These are phyloP conservation scores for Drosophila sucinea DNA, from an alignment of 1,140 invertebrate species.

Conservation along the genomic window DNA sequence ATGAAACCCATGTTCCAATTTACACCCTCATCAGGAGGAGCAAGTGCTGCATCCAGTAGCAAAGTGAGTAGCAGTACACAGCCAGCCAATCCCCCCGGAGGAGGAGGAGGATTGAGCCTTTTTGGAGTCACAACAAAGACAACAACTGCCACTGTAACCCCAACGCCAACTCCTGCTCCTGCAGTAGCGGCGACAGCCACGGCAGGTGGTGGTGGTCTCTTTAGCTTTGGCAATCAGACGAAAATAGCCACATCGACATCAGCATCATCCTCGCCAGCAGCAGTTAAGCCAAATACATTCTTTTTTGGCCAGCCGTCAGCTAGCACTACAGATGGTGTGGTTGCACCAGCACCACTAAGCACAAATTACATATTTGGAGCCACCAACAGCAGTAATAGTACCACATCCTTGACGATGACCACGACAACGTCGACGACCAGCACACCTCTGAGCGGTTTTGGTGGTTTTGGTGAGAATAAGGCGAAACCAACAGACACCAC, in stretches of 20 bases:
- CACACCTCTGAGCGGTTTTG: conserved; percentile 13
- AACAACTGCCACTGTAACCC: conserved; percentile 12
- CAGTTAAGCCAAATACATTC: conserved; percentile 13
- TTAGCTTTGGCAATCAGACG: conserved; percentile 29
- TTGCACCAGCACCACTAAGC: background rate
- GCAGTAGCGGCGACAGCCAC: background rate
- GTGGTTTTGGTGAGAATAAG: conserved; percentile 34
- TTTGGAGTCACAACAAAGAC: conserved; percentile 25
- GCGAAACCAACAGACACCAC: conserved; percentile 1
- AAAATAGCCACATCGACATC: background rate
- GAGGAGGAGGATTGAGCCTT: conserved; percentile 10
- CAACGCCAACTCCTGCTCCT: conserved; percentile 13
- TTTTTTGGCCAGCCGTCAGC: conserved; percentile 38
- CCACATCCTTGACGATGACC: conserved; percentile 10
- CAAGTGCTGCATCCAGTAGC: background rate
- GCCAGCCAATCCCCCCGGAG: conserved; percentile 6
- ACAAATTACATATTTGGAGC: conserved; percentile 37
- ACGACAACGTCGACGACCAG: background rate
- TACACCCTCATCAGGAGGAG: background rate
- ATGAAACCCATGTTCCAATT: conserved; percentile 40
- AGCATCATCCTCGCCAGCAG: background rate
- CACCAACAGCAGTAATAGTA: conserved; percentile 8
- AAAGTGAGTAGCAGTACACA: conserved; percentile 40
- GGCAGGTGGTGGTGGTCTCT: background rate
- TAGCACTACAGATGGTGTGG: background rate